Percentiles rank a stretch among this genome's conserved stretches.
phyloP scores from a whole-genome alignment of 2,113 vertebrate genomes.

The Amphiprion percula region DNA sequence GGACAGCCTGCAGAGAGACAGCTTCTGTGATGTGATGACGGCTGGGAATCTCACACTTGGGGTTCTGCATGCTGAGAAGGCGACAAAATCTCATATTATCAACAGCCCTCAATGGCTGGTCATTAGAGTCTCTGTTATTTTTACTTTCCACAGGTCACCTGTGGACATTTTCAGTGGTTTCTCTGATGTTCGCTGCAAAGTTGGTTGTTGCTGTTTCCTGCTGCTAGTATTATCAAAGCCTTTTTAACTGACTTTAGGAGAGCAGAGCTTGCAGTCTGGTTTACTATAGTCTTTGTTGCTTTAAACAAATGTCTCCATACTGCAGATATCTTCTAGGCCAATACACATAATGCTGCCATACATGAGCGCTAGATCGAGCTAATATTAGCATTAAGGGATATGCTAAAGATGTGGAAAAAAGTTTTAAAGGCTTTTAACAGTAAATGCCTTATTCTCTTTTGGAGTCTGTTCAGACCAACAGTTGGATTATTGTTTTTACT shows the following conservation, averaged over 20 bases:
- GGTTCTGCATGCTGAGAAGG: no score
- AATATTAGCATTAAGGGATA: background rate
- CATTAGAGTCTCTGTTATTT: no score
- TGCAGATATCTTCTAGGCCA: background rate
- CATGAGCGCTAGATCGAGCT: background rate
- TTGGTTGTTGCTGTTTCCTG: background rate
- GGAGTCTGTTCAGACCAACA: background rate
- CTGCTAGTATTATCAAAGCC: background rate
- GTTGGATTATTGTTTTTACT: no score
- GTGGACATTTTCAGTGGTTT: background rate
- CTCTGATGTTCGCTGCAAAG: slow-evolving; percentile 1
- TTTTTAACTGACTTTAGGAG: background rate
- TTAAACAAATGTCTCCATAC: slow-evolving; percentile 2
- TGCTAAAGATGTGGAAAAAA: no score
- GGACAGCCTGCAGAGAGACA: no score
- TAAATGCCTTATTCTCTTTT: background rate
- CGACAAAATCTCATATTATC: no score
- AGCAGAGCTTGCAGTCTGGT: background rate
- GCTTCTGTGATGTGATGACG: no score
- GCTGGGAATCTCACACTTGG: no score
- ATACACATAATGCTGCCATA: no score
- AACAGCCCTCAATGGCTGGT: no score
- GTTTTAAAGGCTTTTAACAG: background rate
- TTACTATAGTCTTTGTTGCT: background rate
- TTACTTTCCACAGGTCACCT: background rate